These are phyloP conservation scores for Cherax quadricarinatus DNA, from an alignment of 1,140 invertebrate genomes.

Conservation along the genomic window DNA sequence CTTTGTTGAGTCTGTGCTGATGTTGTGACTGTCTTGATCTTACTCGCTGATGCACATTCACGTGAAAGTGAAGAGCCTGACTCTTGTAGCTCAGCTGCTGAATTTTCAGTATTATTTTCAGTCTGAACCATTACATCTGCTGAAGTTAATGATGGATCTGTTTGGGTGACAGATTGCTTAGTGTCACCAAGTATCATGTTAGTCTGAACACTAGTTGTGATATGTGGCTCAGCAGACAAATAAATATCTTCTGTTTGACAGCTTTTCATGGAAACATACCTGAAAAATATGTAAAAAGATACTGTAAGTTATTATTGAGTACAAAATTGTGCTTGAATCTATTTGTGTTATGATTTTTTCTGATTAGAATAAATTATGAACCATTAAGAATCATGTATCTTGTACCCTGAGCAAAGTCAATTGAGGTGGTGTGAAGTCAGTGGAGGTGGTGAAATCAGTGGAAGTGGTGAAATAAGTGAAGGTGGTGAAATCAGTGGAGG, in stretches of 20 bases:
- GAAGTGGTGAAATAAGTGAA: too few relatives aligned
- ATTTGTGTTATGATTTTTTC: too few relatives aligned
- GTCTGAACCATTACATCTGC: background rate
- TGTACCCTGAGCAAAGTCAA: too few relatives aligned
- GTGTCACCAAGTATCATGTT: background rate
- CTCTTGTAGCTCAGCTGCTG: background rate
- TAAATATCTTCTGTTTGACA: conserved; percentile 51
- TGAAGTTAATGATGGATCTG: background rate
- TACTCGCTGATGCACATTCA: background rate
- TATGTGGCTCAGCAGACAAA: background rate
- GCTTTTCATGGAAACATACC: conserved; percentile 63
- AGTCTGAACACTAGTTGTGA: conserved; percentile 15
- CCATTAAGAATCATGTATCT: too few relatives aligned
- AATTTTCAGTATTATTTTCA: background rate
- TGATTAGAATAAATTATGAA: too few relatives aligned
- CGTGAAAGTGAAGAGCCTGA: too few relatives aligned
- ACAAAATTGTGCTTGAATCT: too few relatives aligned
- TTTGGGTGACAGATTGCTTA: background rate
- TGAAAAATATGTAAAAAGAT: conserved; percentile 12
- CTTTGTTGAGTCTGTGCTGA: conserved; percentile 36
- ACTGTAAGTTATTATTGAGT: too few relatives aligned
- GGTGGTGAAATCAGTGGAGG: too few relatives aligned
- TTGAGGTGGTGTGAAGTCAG: too few relatives aligned
- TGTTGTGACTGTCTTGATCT: background rate
- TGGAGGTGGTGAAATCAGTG: too few relatives aligned